A percentile compares a stretch with the other conserved stretches of the same genome.
phyloP scores from a whole-genome alignment of 1,140 invertebrate species.

The Portunus trituberculatus region DNA sequence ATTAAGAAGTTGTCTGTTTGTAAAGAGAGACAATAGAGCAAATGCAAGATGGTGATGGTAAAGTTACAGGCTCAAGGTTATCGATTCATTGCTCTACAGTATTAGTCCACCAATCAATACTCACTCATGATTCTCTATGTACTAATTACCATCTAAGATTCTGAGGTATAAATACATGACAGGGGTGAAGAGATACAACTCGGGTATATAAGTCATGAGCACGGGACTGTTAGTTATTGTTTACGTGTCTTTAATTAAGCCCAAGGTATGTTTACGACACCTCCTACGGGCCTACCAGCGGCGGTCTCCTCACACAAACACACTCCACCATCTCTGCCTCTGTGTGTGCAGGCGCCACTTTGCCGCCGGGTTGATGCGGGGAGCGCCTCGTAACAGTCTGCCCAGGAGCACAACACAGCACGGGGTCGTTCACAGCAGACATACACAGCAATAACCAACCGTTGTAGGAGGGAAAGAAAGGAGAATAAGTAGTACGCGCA shows the following conservation, averaged over 20 bases:
- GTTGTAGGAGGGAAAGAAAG: not conserved
- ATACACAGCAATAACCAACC: not conserved
- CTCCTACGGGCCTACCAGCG: not conserved
- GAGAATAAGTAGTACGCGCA: not conserved
- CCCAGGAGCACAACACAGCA: not conserved
- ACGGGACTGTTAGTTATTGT: not conserved
- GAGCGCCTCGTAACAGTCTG: not conserved
- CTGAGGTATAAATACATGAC: no score
- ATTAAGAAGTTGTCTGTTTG: no score
- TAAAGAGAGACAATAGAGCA: no score
- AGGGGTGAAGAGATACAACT: no score
- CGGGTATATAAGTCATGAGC: no score
- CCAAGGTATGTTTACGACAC: not conserved
- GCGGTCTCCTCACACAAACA: not conserved
- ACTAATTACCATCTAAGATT: no score
- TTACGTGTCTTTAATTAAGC: not conserved
- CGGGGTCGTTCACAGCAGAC: not conserved
- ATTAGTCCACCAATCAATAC: no score
- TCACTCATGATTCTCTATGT: no score
- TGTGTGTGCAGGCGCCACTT: not conserved
- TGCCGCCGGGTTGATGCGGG: not conserved
- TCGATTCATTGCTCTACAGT: no score
- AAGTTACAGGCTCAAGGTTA: no score
- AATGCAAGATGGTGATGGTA: no score
- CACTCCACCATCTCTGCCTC: not conserved